Evolutionary conservation across 2,113 vertebrate genomes (phyloP).

Genomic region (Centrocercus urophasianus): DNA sequence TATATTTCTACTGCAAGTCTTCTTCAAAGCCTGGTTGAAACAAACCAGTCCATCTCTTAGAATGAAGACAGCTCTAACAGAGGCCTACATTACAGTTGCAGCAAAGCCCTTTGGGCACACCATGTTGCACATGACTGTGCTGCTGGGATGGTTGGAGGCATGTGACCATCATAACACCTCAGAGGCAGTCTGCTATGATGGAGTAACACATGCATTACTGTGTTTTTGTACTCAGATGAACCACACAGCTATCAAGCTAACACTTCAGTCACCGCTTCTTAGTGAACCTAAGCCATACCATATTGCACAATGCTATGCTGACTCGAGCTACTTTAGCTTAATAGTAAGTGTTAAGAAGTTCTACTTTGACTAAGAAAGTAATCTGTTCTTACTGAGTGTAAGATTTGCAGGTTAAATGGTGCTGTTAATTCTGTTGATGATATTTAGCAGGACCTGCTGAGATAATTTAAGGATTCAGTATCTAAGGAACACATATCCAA

Average conservation of each 20-base stretch:
- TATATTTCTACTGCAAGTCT: background rate
- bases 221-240: background rate
- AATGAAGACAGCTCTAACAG: background rate
- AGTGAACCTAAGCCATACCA: background rate
- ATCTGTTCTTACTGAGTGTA: background rate
- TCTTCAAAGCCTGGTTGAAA: background rate
- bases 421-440: slow-evolving; percentile 14
- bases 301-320: background rate
- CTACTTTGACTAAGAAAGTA: slow-evolving; percentile 23
- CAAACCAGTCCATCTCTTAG: background rate
- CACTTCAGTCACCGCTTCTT: background rate
- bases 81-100: background rate
- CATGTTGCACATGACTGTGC: background rate
- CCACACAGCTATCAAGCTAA: slow-evolving; percentile 45
- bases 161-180: background rate
- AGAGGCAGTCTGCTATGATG: background rate
- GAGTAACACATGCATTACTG: background rate
- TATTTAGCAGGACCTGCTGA: background rate
- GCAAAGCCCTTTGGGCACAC: background rate
- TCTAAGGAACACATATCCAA: background rate
- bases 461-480: background rate
- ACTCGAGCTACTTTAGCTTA: background rate
- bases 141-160: background rate
- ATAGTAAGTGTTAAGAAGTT: slow-evolving; percentile 28
- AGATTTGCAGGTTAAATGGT: slow-evolving; percentile 13